These are phyloP conservation scores for Alcedo atthis DNA, from an alignment of 2,797 vertebrate species.

Conservation along the genomic window DNA sequence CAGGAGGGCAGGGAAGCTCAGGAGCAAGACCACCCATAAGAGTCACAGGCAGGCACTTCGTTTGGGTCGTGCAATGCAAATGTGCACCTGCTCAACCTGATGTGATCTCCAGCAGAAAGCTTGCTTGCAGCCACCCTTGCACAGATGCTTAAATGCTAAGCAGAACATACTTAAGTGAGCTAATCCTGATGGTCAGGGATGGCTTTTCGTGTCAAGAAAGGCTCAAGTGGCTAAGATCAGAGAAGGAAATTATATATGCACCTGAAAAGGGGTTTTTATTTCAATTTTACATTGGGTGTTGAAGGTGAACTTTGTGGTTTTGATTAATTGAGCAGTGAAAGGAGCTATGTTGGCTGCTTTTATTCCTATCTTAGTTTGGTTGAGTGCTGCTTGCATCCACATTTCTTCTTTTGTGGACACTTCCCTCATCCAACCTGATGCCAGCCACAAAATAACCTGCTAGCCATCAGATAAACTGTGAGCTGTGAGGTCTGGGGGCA, in stretches of 20 bases:
- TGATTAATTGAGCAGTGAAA: background rate
- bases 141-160: background rate
- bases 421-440: background rate
- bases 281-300: background rate
- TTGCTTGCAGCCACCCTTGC: background rate
- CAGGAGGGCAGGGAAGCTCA: background rate
- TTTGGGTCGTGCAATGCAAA: accelerated
- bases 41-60: background rate
- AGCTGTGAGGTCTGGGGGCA: accelerated
- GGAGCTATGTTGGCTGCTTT: background rate
- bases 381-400: background rate
- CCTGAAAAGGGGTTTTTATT: background rate
- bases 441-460: background rate
- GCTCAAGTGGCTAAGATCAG: conserved; percentile 2
- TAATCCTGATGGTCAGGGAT: background rate
- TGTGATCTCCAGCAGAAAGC: background rate
- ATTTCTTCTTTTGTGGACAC: background rate
- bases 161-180: background rate
- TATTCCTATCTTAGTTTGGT: background rate
- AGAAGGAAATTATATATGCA: background rate
- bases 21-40: background rate
- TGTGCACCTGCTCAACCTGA: background rate
- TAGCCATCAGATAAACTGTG: background rate
- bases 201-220: background rate
- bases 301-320: conserved; percentile 12